phyloP scores from a whole-genome alignment of 2,113 vertebrate genomes.

The Microtus ochrogaster region DNA sequence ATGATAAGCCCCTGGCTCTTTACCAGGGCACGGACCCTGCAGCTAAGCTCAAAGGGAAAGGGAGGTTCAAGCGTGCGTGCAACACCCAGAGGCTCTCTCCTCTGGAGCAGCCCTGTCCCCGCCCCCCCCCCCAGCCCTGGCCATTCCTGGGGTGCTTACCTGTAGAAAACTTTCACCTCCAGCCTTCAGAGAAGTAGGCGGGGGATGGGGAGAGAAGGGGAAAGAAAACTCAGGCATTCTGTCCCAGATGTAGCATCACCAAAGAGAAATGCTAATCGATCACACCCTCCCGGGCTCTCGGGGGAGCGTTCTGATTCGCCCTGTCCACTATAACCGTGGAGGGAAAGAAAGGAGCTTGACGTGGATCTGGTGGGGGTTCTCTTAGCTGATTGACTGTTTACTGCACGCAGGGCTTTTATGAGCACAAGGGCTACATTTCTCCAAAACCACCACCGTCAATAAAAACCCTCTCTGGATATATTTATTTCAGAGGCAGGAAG shows the following conservation, averaged over 20 bases:
- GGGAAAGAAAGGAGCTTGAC: not conserved
- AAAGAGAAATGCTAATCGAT: constrained; percentile 40
- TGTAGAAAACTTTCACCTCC: constrained; percentile 69
- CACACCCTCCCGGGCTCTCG: not conserved
- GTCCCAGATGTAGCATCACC: constrained; percentile 12
- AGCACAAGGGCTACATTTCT: not conserved
- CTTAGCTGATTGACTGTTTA: not conserved
- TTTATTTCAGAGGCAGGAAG: not conserved
- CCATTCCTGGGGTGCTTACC: constrained; percentile 69
- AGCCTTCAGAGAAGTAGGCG: constrained; percentile 73
- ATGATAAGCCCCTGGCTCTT: not conserved
- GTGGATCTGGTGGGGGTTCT: not conserved
- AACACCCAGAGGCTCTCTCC: not conserved
- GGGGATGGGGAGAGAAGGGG: constrained; percentile 61
- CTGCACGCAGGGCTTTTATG: not conserved
- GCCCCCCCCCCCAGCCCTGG: not conserved
- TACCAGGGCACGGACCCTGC: not conserved
- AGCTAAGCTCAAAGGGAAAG: not conserved
- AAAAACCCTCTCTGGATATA: not conserved
- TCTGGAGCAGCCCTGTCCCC: not conserved
- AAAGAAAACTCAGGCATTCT: constrained; percentile 76
- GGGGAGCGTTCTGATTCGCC: not conserved
- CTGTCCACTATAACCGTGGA: not conserved
- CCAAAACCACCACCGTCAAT: not conserved
- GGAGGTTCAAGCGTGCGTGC: not conserved